Percentiles rank a stretch among this genome's conserved stretches.
These are phyloP conservation scores for Jacana jacana DNA, from an alignment of 2,113 vertebrate genomes.

Conservation along the genomic window DNA sequence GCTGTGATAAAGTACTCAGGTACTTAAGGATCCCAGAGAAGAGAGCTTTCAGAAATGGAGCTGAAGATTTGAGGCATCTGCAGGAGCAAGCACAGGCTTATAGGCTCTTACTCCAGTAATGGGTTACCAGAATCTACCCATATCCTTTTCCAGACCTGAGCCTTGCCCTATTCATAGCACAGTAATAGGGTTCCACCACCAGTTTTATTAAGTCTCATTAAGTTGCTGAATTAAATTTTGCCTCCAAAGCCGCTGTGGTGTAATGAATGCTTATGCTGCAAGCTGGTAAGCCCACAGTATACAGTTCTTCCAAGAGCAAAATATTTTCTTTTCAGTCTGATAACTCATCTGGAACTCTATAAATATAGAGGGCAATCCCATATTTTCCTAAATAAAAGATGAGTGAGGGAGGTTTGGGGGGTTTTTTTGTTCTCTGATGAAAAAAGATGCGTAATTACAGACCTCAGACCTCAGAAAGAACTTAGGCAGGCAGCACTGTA, in stretches of 20 bases:
- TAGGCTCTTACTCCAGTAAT: background rate
- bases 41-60: background rate
- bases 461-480: background rate
- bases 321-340: slow-evolving; percentile 1
- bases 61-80: background rate
- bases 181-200: background rate
- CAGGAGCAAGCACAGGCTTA: background rate
- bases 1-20: background rate
- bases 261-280: background rate
- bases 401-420: background rate
- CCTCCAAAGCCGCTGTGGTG: background rate
- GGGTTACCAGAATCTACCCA: background rate
- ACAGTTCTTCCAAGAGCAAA: background rate
- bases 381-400: background rate
- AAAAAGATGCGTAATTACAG: background rate
- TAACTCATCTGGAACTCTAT: background rate
- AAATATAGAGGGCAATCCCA: background rate
- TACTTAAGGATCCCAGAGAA: background rate
- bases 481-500: background rate
- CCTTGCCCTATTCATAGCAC: background rate
- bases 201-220: background rate
- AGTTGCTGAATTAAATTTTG: background rate
- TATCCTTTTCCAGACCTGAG: background rate
- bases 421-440: background rate
- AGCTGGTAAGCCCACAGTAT: background rate